Evolutionary conservation across 2,888 invertebrate species (phyloP).

Genomic region (Phyllotreta cruciferae): DNA sequence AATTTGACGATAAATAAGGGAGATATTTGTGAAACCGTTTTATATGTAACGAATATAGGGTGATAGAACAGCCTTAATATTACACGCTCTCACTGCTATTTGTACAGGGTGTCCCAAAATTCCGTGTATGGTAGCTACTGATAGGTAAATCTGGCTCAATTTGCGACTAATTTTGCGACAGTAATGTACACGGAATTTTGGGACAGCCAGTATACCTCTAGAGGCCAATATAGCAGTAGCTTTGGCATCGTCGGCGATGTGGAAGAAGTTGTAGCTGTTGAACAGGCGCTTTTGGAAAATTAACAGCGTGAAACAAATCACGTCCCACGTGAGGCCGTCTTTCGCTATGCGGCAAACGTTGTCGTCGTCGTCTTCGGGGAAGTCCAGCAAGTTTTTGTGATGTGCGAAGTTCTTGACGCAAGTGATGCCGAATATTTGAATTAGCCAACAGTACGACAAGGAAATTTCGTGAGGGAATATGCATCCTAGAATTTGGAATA

Average conservation of each 20-base stretch:
- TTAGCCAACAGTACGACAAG: constrained; percentile 70
- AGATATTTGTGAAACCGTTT: too few species aligned
- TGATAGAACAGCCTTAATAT: too few species aligned
- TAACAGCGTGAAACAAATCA: constrained; percentile 91
- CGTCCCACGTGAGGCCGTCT: constrained; percentile 93
- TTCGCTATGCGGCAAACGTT: constrained; percentile 71
- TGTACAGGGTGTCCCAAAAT: too few species aligned
- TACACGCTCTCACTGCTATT: too few species aligned
- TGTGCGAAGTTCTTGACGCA: constrained; percentile 80
- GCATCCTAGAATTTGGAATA: constrained; percentile 92
- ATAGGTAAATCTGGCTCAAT: not conserved
- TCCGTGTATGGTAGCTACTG: too few species aligned
- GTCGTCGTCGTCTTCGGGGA: constrained; percentile 37
- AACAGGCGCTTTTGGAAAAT: constrained; percentile 91
- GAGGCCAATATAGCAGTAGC: constrained; percentile 95
- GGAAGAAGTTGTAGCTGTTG: constrained; percentile 95
- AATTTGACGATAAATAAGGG: too few species aligned
- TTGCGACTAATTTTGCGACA: not conserved
- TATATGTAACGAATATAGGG: too few species aligned
- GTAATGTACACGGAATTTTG: too few species aligned
- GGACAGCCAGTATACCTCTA: constrained; percentile 69
- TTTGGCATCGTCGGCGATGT: constrained; percentile 94
- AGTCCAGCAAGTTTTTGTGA: not conserved
- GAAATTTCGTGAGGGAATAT: constrained; percentile 73
- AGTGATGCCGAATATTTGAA: constrained; percentile 88